phyloP scores from a whole-genome alignment of 2,797 vertebrate species.

The Octomys mimax region DNA sequence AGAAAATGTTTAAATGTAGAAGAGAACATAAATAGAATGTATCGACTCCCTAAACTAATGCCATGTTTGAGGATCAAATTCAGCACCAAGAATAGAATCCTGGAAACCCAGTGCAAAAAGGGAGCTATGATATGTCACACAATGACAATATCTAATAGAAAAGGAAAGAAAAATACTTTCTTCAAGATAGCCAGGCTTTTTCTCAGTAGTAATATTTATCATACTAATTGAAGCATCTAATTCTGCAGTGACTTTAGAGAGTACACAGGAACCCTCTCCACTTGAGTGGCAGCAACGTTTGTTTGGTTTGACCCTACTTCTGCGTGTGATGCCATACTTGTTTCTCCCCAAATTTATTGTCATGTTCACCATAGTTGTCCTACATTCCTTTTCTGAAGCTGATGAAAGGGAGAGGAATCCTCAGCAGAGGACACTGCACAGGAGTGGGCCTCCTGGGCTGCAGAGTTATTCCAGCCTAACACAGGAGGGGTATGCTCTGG shows the following conservation, averaged over 20 bases:
- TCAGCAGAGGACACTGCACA: background rate
- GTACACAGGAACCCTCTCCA: background rate
- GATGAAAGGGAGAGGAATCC: background rate
- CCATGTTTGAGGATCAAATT: background rate
- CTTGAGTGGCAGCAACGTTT: background rate
- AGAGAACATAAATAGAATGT: conserved; percentile 39
- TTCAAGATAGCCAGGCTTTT: conserved; percentile 43
- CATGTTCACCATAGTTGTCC: background rate
- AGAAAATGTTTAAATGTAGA: conserved; percentile 44
- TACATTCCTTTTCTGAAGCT: background rate
- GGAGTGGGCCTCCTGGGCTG: background rate
- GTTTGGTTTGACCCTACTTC: conserved; percentile 11
- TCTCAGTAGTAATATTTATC: background rate
- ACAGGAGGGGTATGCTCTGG: background rate
- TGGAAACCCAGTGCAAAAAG: conserved; percentile 14
- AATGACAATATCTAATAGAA: background rate
- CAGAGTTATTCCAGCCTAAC: background rate
- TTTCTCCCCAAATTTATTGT: conserved; percentile 12
- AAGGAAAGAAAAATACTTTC: background rate
- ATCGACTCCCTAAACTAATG: conserved; percentile 2
- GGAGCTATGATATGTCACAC: background rate
- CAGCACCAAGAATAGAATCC: conserved; percentile 44
- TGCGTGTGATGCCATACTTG: background rate
- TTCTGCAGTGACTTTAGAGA: background rate
- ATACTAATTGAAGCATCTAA: background rate